Evolutionary conservation across 64 coral and sea anemone species (phyloP).

Genomic region (Orbicella faveolata): DNA sequence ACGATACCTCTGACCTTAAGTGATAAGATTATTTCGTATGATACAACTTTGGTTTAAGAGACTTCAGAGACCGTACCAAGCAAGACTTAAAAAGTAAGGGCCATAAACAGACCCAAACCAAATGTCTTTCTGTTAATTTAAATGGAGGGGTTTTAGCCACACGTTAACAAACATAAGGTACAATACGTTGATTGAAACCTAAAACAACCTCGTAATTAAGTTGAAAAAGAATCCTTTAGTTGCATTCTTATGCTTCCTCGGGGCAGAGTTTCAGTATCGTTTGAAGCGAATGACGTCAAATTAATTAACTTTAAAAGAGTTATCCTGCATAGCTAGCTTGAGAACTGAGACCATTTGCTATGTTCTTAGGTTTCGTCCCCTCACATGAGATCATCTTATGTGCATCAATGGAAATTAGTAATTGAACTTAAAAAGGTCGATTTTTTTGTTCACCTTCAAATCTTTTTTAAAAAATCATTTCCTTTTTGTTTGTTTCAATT

Average conservation of each 20-base stretch:
- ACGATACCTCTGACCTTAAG: neutral
- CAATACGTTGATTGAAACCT: neutral
- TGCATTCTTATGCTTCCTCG: constrained; percentile 12
- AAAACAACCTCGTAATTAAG: constrained; percentile 16
- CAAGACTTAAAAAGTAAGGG: neutral
- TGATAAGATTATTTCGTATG: too few relatives aligned
- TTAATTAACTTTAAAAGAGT: neutral
- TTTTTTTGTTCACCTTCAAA: neutral
- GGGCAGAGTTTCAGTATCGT: neutral
- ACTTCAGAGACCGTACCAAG: neutral
- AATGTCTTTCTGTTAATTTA: neutral
- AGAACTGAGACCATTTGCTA: neutral
- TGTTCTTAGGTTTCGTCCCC: neutral
- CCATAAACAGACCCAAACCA: neutral
- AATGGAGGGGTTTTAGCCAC: neutral
- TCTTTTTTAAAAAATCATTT: neutral
- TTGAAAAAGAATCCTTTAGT: neutral
- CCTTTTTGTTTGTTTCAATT: neutral
- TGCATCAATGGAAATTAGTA: neutral
- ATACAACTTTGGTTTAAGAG: neutral
- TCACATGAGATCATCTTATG: neutral
- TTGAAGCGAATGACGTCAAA: neutral
- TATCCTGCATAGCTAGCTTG: neutral
- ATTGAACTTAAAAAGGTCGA: neutral
- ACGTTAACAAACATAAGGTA: neutral